Evolutionary conservation across 2,797 vertebrate genomes (phyloP).

Genomic region (Lithobates pipiens): DNA sequence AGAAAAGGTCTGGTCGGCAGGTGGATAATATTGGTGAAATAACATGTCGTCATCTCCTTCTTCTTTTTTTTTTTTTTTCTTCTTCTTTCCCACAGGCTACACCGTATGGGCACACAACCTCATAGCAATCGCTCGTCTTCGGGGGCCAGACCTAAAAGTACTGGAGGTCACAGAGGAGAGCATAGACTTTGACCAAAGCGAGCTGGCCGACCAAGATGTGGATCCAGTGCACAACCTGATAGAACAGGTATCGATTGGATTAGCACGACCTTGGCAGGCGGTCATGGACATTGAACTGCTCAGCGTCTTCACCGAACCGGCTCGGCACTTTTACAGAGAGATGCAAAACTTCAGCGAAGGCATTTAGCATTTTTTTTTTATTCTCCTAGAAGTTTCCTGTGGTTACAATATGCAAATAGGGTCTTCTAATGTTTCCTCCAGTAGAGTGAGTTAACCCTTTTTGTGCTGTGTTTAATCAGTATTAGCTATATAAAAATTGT

Average conservation of each 20-base stretch:
- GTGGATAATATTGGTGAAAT: too few relatives aligned
- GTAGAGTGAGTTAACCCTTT: conserved; percentile 89
- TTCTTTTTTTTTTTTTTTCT: too few relatives aligned
- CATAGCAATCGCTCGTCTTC: conserved; percentile 95
- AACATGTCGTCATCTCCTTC: too few relatives aligned
- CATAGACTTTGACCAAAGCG: conserved; percentile 96
- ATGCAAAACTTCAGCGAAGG: conserved; percentile 95
- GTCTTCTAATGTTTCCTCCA: conserved; percentile 79
- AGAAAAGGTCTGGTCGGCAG: too few relatives aligned
- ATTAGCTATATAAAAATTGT: conserved; percentile 90
- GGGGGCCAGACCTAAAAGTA: conserved; percentile 90
- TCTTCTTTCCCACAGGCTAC: conserved; percentile 80
- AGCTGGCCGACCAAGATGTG: conserved; percentile 89
- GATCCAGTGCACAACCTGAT: conserved; percentile 95
- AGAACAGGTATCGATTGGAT: conserved; percentile 94
- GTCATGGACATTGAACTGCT: conserved; percentile 90
- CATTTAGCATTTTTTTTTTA: conserved; percentile 83
- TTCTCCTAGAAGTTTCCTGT: conserved; percentile 75
- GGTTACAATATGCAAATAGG: conserved; percentile 86
- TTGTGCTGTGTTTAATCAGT: conserved; percentile 93
- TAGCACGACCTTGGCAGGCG: conserved; percentile 92
- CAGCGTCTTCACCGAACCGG: conserved; percentile 92
- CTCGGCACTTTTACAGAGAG: conserved; percentile 95
- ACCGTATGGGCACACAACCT: conserved; percentile 98
- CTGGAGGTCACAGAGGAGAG: conserved; percentile 96